These are phyloP conservation scores for Capreolus pygargus DNA, from an alignment of 2,113 vertebrate genomes.

Conservation along the genomic window DNA sequence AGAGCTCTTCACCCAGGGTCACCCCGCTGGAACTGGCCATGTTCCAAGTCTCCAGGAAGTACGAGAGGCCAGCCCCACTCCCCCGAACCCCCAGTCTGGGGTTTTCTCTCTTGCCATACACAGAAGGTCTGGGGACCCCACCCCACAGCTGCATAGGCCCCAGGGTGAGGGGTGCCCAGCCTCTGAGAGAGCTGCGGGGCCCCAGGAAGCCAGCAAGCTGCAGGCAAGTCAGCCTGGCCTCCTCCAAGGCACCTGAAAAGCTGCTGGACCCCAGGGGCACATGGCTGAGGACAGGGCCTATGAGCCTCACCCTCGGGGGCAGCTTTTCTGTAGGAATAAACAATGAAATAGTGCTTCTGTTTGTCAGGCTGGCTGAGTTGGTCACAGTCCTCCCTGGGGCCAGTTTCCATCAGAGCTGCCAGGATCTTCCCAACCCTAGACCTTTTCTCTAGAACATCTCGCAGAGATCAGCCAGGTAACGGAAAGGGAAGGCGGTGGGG, in stretches of 20 bases:
- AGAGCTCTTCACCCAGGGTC: not conserved
- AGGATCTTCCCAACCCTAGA: too few species aligned
- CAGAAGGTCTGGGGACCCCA: not conserved
- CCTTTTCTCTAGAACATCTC: not conserved
- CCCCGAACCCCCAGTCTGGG: not conserved
- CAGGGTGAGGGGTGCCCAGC: not conserved
- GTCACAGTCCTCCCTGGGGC: not conserved
- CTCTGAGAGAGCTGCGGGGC: fast-evolving
- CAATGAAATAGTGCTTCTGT: not conserved
- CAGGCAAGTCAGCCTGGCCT: not conserved
- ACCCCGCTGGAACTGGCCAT: not conserved
- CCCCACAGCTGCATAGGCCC: fast-evolving
- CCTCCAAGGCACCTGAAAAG: not conserved
- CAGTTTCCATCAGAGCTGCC: not conserved
- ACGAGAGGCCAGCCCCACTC: not conserved
- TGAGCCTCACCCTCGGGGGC: too few species aligned
- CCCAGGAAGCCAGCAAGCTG: not conserved
- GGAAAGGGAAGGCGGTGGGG: not conserved
- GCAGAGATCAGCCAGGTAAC: not conserved
- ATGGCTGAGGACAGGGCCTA: not conserved
- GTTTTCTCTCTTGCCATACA: not conserved
- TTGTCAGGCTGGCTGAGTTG: not conserved
- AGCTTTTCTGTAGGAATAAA: not conserved
- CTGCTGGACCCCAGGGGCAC: not conserved
- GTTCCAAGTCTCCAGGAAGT: not conserved